Percentiles rank a stretch among this genome's conserved stretches.
phyloP scores from a whole-genome alignment of 2,888 invertebrate genomes.

The Lasioglossum lativentre region DNA sequence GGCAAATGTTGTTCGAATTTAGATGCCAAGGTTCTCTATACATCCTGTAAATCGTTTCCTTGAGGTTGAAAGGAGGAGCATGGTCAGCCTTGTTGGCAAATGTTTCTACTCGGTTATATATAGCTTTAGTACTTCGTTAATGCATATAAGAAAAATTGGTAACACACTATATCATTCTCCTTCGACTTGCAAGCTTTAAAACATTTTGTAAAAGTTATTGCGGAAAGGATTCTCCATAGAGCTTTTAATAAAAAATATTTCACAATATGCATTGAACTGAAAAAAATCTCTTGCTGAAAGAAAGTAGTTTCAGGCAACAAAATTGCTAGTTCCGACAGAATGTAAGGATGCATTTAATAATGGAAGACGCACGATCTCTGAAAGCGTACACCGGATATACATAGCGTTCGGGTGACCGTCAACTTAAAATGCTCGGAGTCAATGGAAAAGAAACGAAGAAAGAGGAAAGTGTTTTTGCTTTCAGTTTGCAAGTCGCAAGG shows the following conservation, averaged over 20 bases:
- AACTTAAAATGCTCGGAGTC: not conserved
- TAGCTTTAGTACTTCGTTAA: not conserved
- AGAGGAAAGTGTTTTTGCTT: constrained; percentile 68
- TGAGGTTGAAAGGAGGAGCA: constrained; percentile 12
- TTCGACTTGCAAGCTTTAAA: not conserved
- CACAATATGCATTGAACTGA: not conserved
- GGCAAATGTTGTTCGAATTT: constrained; percentile 28
- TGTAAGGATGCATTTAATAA: not conserved
- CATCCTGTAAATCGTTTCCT: constrained; percentile 53
- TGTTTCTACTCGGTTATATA: not conserved
- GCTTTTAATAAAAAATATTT: too few relatives aligned
- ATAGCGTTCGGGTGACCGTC: not conserved
- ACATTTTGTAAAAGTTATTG: not conserved
- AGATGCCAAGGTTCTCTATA: constrained; percentile 45
- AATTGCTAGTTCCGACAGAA: not conserved
- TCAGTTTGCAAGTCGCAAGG: constrained; percentile 54
- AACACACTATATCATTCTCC: not conserved
- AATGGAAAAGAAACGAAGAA: constrained; percentile 39
- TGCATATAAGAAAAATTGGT: not conserved
- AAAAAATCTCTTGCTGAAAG: not conserved
- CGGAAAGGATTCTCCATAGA: not conserved
- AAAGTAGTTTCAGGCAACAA: not conserved
- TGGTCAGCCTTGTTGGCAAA: not conserved
- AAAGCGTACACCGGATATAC: not conserved
- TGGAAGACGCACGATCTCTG: not conserved